These are phyloP conservation scores for Platyrinchus mystaceus DNA, from an alignment of 2,797 vertebrate species.

Conservation along the genomic window DNA sequence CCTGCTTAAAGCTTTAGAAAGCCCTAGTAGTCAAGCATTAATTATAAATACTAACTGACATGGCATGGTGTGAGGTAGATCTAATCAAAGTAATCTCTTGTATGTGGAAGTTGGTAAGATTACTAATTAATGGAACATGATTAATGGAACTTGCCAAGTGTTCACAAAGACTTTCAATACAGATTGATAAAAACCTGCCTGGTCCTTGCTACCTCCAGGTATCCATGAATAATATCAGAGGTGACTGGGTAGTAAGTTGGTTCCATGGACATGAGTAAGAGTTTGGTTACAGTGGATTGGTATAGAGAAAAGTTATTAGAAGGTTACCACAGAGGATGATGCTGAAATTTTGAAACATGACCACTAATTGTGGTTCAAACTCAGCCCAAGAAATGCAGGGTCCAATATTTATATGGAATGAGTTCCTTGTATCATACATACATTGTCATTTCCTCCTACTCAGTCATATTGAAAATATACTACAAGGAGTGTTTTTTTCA, in stretches of 20 bases:
- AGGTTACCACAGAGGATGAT: neutral
- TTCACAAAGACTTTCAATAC: neutral
- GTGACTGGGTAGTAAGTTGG: neutral
- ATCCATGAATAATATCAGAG: neutral
- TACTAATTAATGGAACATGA: neutral
- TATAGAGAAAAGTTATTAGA: neutral
- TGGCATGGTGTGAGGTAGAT: neutral
- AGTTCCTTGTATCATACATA: neutral
- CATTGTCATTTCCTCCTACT: neutral
- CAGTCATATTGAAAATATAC: neutral
- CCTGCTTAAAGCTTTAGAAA: neutral
- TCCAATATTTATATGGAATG: neutral
- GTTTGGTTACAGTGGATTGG: neutral
- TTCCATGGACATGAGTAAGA: neutral
- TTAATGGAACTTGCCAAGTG: neutral
- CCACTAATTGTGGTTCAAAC: neutral
- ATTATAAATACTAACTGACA: neutral
- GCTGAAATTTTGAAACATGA: neutral
- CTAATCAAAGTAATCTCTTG: neutral
- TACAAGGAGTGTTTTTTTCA: neutral
- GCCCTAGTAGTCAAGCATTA: neutral
- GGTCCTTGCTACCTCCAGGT: neutral
- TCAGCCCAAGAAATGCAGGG: neutral
- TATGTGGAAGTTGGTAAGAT: neutral
- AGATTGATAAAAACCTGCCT: neutral